phyloP scores from a whole-genome alignment of 2,113 vertebrate species.

The Malaclemys terrapin region DNA sequence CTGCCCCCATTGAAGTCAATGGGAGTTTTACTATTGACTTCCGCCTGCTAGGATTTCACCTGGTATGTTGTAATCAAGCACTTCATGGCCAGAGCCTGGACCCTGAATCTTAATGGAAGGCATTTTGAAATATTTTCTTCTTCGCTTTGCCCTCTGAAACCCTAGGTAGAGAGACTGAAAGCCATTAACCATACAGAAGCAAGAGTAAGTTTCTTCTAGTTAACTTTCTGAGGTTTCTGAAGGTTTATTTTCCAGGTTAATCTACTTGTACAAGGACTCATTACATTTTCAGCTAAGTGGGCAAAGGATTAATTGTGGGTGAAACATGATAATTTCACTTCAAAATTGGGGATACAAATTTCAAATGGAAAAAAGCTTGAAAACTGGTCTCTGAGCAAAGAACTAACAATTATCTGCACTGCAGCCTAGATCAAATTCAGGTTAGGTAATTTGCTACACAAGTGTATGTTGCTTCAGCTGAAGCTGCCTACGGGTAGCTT shows the following conservation, averaged over 20 bases:
- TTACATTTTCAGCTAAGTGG: accelerated
- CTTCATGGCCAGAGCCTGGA: not conserved
- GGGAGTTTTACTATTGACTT: accelerated
- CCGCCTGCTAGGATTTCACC: not conserved
- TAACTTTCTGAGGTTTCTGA: not conserved
- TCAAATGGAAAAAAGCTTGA: not conserved
- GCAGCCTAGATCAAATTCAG: not conserved
- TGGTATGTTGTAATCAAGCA: accelerated
- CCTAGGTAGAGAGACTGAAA: not conserved
- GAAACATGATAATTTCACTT: not conserved
- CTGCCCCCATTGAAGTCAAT: accelerated
- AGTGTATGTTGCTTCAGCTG: not conserved
- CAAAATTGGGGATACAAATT: not conserved
- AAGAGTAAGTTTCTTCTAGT: too few species aligned
- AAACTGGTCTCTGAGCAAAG: not conserved
- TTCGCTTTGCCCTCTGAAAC: not conserved
- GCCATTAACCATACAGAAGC: not conserved
- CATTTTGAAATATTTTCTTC: not conserved
- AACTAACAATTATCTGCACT: not conserved
- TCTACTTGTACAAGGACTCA: accelerated
- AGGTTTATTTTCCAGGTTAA: not conserved
- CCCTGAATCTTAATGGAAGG: not conserved
- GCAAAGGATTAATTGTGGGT: not conserved
- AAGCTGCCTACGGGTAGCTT: conserved; percentile 34
- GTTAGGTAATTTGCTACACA: not conserved